Evolutionary conservation across 1,140 invertebrate genomes (phyloP), one percentile per base, ranked within the genome.

Genomic region (Leptinotarsa defecta): DNA sequence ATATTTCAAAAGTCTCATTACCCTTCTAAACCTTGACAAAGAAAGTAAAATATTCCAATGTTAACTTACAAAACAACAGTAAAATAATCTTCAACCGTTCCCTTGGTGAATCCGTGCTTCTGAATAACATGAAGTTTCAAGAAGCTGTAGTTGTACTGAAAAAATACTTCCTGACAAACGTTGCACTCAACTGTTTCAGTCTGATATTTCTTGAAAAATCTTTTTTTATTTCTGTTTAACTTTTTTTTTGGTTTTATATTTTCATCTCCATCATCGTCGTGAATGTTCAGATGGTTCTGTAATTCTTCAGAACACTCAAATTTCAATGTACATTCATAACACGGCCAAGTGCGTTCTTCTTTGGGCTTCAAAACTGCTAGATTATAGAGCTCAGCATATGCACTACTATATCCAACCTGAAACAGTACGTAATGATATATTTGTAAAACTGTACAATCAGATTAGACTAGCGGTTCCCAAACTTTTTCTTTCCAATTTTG

Each of bases 311-410:
- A 88, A 8, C 88, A 87, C 69, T 79, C 76, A 84, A 91, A 91
- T 71, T 85, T 85, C 75, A 88, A 84, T 48, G 88, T 84, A 81
- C 91, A 92, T 81, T 92, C 90, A 83, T 87, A 91, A 84, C 90
- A 91, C 77, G 85, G 83, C 87, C 88, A 89, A n/a, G 78, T 74
- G 62, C 84, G 78, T 13, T 81, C 83, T 76, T 78, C 80, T 34
- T 76, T 43, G 19, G 79, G 82, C 77, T 83, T 77, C 27, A 90
- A 82, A 3, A 86, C 74, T 34, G 84, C 79, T 27, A 90, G 81
- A 71, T 86, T 86, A 78, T 89, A 84, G 74, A 86, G 85, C 13
- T 85, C 82, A 5, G 90, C 91, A 85, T 93, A 93, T 52, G 86
- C 82, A 4, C 82, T 77, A 73, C 88, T 86, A 82, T 92, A 93